Base-by-base conservation (phyloP, 2,113 vertebrate species). In the Corvus hawaiiensis region DNA sequence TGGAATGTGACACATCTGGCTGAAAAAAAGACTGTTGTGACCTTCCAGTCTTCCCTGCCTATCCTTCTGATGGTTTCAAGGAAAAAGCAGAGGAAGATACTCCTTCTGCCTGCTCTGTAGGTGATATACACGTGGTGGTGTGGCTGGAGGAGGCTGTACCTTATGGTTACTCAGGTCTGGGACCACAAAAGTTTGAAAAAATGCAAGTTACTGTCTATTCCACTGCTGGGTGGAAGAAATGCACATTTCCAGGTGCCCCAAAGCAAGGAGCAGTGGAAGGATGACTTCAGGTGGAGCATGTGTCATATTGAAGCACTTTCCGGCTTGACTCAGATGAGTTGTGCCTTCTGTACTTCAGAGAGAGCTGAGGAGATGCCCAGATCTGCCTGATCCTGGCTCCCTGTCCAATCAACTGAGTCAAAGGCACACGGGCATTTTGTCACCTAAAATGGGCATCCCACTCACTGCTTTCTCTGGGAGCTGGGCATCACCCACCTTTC, bases 101-200 rank as follows among this genome's bases (percentile, higher is more conserved):
- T 74, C 35, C 16, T 18, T 69, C 44, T 19, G 7, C 19, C 41
- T 32, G 10, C 20, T 35, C 13, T 6, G 15, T 23, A 51, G 24
- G 26, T 67, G 55, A 52, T 9, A 7, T 4, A 24, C 15, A 35
- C 0, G 0, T 18, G 23, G 0, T 26, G 39, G 7, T 49, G 16
- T 19, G 32, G 10, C 27, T 87, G 33, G 44, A 75, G 73, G 15
- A 64, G 35, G 19, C 5, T 11, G 1, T 35, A 17, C 4, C 7
- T 33, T 73, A 0, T 12, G 17, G n/a, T 59, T 26, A 20, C 35
- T 71, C 89, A 21, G 9, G 8, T 55, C 21, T 63, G 22, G 48
- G 19, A 52, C 19, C 28, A 63, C n/a, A 54, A 10, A 48, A 1
- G 18, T 66, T 80, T 71, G 17, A 35, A 64, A 91, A 90, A 61